A percentile compares a stretch with the other conserved stretches of the same genome.
Conservation (phyloP, 2,888 invertebrate species). For the Agrochola lota region DNA sequence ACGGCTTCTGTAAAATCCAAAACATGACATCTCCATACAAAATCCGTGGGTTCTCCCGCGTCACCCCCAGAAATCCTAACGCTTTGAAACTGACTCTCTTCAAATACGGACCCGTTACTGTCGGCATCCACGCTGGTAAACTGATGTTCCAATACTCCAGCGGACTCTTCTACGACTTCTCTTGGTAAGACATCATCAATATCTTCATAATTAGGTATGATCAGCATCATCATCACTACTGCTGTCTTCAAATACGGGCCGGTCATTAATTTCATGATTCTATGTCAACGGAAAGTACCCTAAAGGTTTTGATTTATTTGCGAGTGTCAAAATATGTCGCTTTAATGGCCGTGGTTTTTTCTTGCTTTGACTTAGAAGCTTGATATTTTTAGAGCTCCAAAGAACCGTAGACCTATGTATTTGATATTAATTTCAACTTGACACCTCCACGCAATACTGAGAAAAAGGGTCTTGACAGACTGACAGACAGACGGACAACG, state of each 20-base stretch:
- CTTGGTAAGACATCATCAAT: constrained; percentile 67
- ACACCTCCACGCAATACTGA: no score
- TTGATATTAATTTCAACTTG: no score
- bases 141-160: constrained; percentile 70
- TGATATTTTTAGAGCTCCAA: no score
- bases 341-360: no score
- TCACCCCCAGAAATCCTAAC: constrained; percentile 70
- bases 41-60: constrained; percentile 72
- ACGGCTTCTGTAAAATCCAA: constrained; percentile 71
- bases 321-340: no score
- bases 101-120: constrained; percentile 76
- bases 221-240: no score
- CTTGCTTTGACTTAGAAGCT: no score
- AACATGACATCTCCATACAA: constrained; percentile 70
- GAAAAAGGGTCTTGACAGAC: no score
- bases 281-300: no score
- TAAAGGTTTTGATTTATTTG: no score
- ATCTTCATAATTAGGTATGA: background rate
- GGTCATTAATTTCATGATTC: constrained; percentile 37
- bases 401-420: no score
- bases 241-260: constrained; percentile 71
- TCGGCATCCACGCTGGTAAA: constrained; percentile 64
- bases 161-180: constrained; percentile 75
- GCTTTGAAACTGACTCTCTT: constrained; percentile 74
- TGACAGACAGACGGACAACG: no score